Base-by-base conservation (phyloP, 64 coral and sea anemone genomes). In the Porites australiensis region DNA sequence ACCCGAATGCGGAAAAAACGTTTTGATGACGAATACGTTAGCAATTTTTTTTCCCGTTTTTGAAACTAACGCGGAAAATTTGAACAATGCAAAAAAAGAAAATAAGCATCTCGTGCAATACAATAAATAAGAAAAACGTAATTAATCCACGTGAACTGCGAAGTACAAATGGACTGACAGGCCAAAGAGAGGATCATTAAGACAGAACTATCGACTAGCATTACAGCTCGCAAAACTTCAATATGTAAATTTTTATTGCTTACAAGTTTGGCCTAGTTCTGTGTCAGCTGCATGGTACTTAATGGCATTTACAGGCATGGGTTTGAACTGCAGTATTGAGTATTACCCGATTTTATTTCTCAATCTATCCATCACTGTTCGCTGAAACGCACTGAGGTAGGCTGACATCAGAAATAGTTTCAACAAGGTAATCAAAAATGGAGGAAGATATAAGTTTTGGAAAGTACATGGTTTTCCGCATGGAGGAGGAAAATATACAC, bases 1-100 rank as follows among this genome's bases (percentile, higher is more conserved):
- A 46, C 18, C 8, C 44, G 79, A 82, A 82, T 48, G 59, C 79
- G 79, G 79, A 82, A 82, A 79, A 79, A 63, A 64, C 15, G 6
- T 18, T 13, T 46, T 14, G 19, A n/a, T 82, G 79, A 82, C 79
- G 79, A 59, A 44, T 63, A 19, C 15, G 22, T 63, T 18, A 1
- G 15, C 2, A 13, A 37, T 45, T 62, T 13, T 64, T 82, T 82
- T 82, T 82, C 21, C 55, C 79, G 58, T 51, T 82, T 82, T 65
- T 20, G 16, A 16, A n/a, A 22, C 61, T 37, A 82, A 64, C 37
- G 27, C 59, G 79, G 59, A 82, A 82, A 82, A 82, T 47, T 64
- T 59, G 0, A 76, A 76, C 14, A 44, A 65, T 82, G 5, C 44
- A 63, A 63, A 27, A 27, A 18, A 62, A 13, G 58, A 65, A 82